A percentile compares a stretch with the other conserved stretches of the same genome.
phyloP scores from a whole-genome alignment of 2,797 vertebrate species.

The Brachyrhaphis roseni region DNA sequence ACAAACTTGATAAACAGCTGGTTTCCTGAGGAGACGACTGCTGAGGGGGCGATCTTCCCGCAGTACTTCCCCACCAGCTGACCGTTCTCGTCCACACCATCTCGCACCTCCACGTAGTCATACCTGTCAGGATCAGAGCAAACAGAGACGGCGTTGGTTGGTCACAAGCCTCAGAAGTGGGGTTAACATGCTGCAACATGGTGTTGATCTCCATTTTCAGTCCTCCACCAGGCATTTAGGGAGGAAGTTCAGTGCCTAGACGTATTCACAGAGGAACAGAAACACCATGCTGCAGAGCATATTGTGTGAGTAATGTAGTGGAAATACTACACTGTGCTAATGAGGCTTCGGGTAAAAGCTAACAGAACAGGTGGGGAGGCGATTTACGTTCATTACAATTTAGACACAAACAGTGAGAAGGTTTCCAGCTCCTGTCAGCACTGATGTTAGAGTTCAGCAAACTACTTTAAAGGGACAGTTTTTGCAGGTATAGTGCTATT shows the following conservation, averaged over 20 bases:
- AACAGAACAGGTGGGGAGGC: slow-evolving; percentile 57
- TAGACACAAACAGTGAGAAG: slow-evolving; percentile 13
- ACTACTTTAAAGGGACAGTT: slow-evolving; percentile 12
- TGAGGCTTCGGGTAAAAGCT: slow-evolving; percentile 69
- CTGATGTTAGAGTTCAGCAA: slow-evolving; percentile 39
- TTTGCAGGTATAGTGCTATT: too few species aligned
- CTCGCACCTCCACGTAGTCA: slow-evolving; percentile 96
- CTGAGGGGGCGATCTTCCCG: slow-evolving; percentile 96
- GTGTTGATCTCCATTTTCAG: background rate
- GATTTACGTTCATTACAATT: slow-evolving; percentile 48
- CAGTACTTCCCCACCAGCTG: slow-evolving; percentile 95
- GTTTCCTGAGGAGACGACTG: slow-evolving; percentile 91
- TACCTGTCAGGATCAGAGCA: slow-evolving; percentile 81
- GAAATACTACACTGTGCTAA: slow-evolving; percentile 67
- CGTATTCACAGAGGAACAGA: slow-evolving; percentile 10
- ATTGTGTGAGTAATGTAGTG: slow-evolving; percentile 64
- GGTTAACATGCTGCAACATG: background rate
- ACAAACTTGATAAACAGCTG: slow-evolving; percentile 97
- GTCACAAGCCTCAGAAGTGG: background rate
- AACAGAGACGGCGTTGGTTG: slow-evolving; percentile 20
- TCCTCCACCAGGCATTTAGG: background rate
- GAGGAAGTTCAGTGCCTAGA: background rate
- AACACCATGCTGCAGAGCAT: slow-evolving; percentile 38
- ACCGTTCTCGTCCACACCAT: slow-evolving; percentile 90
- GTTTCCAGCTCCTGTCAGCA: slow-evolving; percentile 45